Base-by-base conservation (phyloP, 2,797 vertebrate genomes). In the Chiroxiphia lanceolata region DNA sequence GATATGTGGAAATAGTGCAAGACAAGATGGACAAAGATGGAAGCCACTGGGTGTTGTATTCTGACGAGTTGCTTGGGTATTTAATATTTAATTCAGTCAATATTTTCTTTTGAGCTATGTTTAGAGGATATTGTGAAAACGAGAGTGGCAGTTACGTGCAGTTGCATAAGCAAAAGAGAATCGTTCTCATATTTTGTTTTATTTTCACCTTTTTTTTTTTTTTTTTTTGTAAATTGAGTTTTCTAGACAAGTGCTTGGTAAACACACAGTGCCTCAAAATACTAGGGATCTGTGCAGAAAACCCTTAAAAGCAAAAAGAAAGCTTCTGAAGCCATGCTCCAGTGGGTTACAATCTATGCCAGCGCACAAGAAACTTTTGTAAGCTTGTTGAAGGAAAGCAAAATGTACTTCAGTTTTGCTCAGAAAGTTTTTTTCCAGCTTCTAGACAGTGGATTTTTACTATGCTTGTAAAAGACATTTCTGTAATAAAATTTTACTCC, bases 51-150 rank as follows among this genome's bases (percentile, higher is more conserved):
- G 1, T 1, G 36, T 59, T 67, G 72, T 15, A 26, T 69, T 79
- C 27, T 47, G 29, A 48, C 48, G 33, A 70, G 27, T 54, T 85
- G 34, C 10, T 48, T 40, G n/a, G 9, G 10, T 81, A 40, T 75
- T 94, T 68, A 94, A 89, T 91, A 83, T 77, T 92, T 91, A 87
- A 94, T 83, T 86, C 26, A 33, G 51, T 68, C 79, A 83, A 6
- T 54, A 40, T 67, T 93, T 70, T 94, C 83, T 89, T 87, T 54
- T 76, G 70, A 92, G 47, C 11, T 93, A 34, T 29, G 13, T 59
- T 86, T 31, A 59, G 72, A 67, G 13, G 22, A 29, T 86, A 34
- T 53, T 72, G 40, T 67, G 65, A 83, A 82, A 90, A 82, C 42
- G 4, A 87, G 54, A 86, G 42, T 44, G 44, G 44, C 47, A 60